Evolutionary conservation across 2,888 invertebrate species (phyloP).

Genomic region (Cryptocephalus primarius): DNA sequence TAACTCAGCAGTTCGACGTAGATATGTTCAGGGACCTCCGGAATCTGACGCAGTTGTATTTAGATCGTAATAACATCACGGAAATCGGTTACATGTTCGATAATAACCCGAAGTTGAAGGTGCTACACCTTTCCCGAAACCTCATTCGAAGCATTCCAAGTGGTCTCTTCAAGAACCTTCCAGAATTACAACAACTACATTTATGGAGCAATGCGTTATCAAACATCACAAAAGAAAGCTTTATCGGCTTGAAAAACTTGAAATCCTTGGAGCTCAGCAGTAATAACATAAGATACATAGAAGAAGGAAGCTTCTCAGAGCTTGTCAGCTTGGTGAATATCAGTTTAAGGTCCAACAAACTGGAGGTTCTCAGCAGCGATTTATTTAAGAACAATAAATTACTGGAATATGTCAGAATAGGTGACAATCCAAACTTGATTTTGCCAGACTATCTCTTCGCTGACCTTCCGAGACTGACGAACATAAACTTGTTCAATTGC

Average conservation of each 20-base stretch:
- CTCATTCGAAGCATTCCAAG: constrained; percentile 48
- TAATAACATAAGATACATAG: constrained; percentile 52
- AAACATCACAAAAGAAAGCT: constrained; percentile 42
- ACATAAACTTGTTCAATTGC: constrained; percentile 16
- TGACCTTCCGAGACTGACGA: constrained; percentile 36
- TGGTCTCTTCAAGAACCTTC: constrained; percentile 50
- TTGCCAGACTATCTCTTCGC: constrained; percentile 35
- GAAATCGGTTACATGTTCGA: constrained; percentile 49
- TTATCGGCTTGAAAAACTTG: constrained; percentile 51
- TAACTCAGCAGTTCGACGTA: constrained; percentile 5
- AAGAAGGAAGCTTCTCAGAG: constrained; percentile 45
- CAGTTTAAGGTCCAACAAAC: constrained; percentile 19
- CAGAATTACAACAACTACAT: constrained; percentile 51
- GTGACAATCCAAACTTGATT: constrained; percentile 19
- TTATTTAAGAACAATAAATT: constrained; percentile 51
- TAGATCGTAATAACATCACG: constrained; percentile 14
- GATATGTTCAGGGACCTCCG: constrained; percentile 17
- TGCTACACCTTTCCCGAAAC: constrained; percentile 59
- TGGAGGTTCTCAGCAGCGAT: constrained; percentile 46
- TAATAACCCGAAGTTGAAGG: constrained; percentile 48
- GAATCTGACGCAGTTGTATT: constrained; percentile 14
- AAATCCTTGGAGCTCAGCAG: constrained; percentile 57
- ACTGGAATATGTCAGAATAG: constrained; percentile 46
- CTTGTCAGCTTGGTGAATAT: constrained; percentile 16
- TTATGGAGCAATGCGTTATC: constrained; percentile 46